A percentile compares a stretch with the other conserved stretches of the same genome.
Conservation (phyloP, 1,140 invertebrate species). For the Kradibia gibbosae region DNA sequence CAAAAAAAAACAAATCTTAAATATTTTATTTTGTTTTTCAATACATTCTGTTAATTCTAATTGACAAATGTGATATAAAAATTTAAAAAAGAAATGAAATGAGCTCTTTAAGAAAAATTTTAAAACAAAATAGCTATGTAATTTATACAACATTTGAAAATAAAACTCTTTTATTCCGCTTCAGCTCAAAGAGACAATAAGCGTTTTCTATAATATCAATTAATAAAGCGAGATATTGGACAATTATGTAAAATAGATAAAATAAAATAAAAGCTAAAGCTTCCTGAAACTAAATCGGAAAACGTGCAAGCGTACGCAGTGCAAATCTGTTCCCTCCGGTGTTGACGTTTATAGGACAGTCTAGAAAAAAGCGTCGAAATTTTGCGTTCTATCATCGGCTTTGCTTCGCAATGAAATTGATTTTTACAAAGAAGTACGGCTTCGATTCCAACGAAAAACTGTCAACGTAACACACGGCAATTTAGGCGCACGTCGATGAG, state of each 20-base stretch:
- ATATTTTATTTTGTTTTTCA: too few relatives aligned
- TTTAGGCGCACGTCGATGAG: constrained; percentile 7
- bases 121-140: neutral
- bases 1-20: too few relatives aligned
- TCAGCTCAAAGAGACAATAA: neutral
- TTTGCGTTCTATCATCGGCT: neutral
- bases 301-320: neutral
- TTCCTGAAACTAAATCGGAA: neutral
- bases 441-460: constrained; percentile 4
- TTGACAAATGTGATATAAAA: too few relatives aligned
- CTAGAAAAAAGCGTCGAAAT: neutral
- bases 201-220: neutral
- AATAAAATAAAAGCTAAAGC: too few relatives aligned
- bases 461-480: constrained; percentile 19
- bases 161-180: neutral
- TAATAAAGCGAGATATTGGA: neutral
- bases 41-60: too few relatives aligned
- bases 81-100: neutral
- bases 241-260: too few relatives aligned
- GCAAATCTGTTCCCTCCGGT: neutral
- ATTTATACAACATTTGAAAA: neutral
- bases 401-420: neutral
- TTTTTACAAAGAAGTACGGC: neutral
- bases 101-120: neutral
- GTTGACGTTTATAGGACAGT: neutral